A percentile compares a stretch with the other conserved stretches of the same genome.
phyloP scores from a whole-genome alignment of 2,113 vertebrate species.

The Notothenia rossii region DNA sequence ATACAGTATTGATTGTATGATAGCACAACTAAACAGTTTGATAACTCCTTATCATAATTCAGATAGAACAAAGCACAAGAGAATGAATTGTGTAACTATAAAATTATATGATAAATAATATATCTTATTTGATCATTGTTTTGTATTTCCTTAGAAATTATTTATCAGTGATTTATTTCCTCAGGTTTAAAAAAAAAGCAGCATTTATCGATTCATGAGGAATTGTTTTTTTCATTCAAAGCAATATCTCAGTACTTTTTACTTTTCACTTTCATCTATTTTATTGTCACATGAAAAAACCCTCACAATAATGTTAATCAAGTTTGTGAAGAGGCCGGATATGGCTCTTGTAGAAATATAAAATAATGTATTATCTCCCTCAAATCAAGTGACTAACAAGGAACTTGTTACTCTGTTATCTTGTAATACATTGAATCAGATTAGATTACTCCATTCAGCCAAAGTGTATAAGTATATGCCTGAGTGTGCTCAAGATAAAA shows the following conservation, averaged over 20 bases:
- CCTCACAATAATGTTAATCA: background rate
- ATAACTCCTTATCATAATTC: too few species aligned
- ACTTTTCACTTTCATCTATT: conserved; percentile 31
- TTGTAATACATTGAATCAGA: conserved; percentile 55
- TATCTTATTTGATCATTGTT: too few species aligned
- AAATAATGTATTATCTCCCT: conserved; percentile 18
- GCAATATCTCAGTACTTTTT: conserved; percentile 6
- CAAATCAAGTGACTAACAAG: conserved; percentile 55
- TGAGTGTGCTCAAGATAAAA: conserved; percentile 47
- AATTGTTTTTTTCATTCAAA: conserved; percentile 5
- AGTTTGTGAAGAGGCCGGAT: conserved; percentile 12
- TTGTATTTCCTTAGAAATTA: background rate
- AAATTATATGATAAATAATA: background rate
- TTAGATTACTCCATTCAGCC: conserved; percentile 48
- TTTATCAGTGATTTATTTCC: conserved; percentile 18
- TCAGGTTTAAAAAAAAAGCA: conserved; percentile 5
- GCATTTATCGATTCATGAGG: conserved; percentile 16
- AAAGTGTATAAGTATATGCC: conserved; percentile 49
- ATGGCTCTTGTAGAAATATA: conserved; percentile 30
- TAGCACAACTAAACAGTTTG: too few species aligned
- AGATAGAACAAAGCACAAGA: too few species aligned
- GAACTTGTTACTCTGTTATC: conserved; percentile 41
- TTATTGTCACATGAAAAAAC: background rate
- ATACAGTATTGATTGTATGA: too few species aligned
- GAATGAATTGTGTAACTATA: too few species aligned